These are phyloP conservation scores for Brachionus manjavacas DNA, from an alignment of 1,140 invertebrate species.

Conservation along the genomic window DNA sequence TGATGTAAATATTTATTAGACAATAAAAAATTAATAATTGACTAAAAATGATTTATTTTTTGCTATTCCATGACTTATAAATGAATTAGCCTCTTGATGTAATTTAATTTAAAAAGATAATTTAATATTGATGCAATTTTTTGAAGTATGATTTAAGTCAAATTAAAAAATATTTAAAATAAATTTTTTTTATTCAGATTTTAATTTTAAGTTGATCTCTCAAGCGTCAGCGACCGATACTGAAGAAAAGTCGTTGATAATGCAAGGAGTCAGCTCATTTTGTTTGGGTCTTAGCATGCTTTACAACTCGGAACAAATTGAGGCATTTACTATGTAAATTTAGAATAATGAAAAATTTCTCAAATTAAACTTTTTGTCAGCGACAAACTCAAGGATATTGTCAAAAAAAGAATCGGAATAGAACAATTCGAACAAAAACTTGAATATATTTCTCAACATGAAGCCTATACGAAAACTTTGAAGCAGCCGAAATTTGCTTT, in stretches of 20 bases:
- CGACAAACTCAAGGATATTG: slow-evolving; percentile 74
- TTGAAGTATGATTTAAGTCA: too few species aligned
- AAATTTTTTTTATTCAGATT: too few species aligned
- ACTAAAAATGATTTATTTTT: too few species aligned
- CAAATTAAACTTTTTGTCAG: slow-evolving; percentile 55
- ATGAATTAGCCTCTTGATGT: too few species aligned
- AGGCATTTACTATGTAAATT: slow-evolving; percentile 43
- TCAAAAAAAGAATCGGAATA: slow-evolving; percentile 82
- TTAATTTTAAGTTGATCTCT: slow-evolving; percentile 52
- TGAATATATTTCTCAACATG: slow-evolving; percentile 76
- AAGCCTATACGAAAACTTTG: slow-evolving; percentile 80
- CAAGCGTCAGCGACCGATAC: slow-evolving; percentile 61
- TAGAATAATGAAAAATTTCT: neutral
- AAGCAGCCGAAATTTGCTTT: slow-evolving; percentile 84
- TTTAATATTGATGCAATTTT: too few species aligned
- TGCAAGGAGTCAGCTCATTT: slow-evolving; percentile 87
- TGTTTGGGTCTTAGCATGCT: slow-evolving; percentile 84
- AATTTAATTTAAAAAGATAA: too few species aligned
- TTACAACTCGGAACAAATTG: slow-evolving; percentile 81
- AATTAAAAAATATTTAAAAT: too few species aligned
- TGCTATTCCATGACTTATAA: too few species aligned
- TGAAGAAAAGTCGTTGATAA: slow-evolving; percentile 75
- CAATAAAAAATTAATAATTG: too few species aligned
- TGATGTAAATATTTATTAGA: too few species aligned
- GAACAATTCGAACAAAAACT: slow-evolving; percentile 83